phyloP scores from a whole-genome alignment of 2,113 vertebrate species.

The Butorides virescens region DNA sequence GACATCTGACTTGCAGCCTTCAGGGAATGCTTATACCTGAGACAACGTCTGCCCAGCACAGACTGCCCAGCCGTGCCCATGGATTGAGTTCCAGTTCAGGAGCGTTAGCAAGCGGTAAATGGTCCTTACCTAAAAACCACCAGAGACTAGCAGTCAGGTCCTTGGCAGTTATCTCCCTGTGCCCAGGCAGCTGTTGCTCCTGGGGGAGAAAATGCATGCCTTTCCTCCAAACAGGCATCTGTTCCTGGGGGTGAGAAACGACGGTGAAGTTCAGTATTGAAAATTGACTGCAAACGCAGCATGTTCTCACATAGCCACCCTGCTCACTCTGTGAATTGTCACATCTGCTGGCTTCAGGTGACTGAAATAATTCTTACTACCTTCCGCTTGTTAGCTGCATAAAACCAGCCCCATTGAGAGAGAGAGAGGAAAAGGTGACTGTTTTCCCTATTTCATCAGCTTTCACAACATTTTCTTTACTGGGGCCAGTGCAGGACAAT shows the following conservation, averaged over 20 bases:
- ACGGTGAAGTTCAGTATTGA: not conserved
- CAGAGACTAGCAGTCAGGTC: not conserved
- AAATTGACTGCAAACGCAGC: not conserved
- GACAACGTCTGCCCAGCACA: fast-evolving
- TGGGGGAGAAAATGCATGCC: not conserved
- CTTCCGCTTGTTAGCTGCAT: not conserved
- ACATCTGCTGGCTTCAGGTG: conserved; percentile 17
- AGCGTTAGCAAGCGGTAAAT: not conserved
- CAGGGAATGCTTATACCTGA: not conserved
- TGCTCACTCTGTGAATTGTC: not conserved
- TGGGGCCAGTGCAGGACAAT: not conserved
- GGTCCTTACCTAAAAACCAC: not conserved
- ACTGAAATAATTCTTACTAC: conserved; percentile 39
- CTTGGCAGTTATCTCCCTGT: not conserved
- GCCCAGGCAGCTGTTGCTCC: not conserved
- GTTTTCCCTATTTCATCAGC: not conserved
- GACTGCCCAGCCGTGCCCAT: no score
- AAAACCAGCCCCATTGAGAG: not conserved
- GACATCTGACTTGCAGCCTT: not conserved
- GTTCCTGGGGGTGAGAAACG: not conserved
- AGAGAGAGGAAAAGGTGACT: not conserved
- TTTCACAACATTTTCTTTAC: not conserved
- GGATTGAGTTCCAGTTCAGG: not conserved
- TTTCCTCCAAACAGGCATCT: not conserved
- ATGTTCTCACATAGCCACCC: not conserved